Percentiles rank a stretch among this genome's conserved stretches.
phyloP scores from a whole-genome alignment of 2,113 vertebrate species.

The Myiozetetes cayanensis region DNA sequence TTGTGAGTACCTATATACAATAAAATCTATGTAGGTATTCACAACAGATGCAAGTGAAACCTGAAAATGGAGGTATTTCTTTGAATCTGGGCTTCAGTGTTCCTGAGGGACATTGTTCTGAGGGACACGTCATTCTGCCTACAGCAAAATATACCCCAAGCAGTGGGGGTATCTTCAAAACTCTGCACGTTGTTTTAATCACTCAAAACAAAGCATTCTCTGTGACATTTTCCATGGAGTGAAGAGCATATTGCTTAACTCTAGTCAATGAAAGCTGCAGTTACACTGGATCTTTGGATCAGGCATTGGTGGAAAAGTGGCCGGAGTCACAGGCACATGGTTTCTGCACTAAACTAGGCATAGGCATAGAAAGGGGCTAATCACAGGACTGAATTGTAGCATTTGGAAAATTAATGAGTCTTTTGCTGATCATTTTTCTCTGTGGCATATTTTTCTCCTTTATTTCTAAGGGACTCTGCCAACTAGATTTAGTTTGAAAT shows the following conservation, averaged over 20 bases:
- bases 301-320: background rate
- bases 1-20: background rate
- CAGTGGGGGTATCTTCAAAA: background rate
- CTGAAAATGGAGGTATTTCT: background rate
- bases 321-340: background rate
- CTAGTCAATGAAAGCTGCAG: background rate
- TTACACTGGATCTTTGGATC: background rate
- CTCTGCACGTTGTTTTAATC: background rate
- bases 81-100: background rate
- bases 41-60: background rate
- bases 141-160: background rate
- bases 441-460: background rate
- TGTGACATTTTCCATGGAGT: background rate
- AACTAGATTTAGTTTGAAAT: background rate
- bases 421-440: background rate
- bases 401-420: background rate
- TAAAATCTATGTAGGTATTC: background rate
- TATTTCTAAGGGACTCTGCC: background rate
- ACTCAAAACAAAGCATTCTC: background rate
- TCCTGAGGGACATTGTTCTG: background rate
- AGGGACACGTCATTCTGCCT: background rate
- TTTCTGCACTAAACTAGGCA: background rate
- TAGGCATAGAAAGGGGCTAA: background rate
- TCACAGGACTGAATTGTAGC: background rate
- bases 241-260: background rate